A percentile compares a stretch with the other conserved stretches of the same genome.
phyloP scores from a whole-genome alignment of 2,888 invertebrate genomes.

The Mythimna ferrago region DNA sequence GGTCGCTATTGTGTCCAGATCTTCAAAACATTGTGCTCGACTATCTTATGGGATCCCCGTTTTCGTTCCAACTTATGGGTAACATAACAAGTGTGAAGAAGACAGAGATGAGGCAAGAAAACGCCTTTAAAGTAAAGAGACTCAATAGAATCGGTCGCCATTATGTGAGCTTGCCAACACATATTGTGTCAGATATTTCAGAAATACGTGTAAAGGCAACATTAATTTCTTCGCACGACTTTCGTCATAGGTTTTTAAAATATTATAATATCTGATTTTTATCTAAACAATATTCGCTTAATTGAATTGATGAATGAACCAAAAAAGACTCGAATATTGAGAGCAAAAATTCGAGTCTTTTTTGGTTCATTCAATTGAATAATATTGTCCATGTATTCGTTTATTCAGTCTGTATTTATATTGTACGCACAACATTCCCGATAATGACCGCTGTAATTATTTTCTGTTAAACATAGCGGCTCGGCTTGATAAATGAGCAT shows the following conservation, averaged over 20 bases:
- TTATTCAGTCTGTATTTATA: conserved; percentile 5
- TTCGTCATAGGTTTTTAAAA: conserved; percentile 8
- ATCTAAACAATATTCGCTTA: conserved; percentile 23
- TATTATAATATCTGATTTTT: conserved; percentile 10
- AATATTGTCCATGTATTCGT: neutral
- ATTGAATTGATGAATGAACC: neutral
- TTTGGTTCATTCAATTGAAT: conserved; percentile 20
- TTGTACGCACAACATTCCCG: conserved; percentile 8
- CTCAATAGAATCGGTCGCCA: conserved; percentile 39
- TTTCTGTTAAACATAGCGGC: conserved; percentile 9
- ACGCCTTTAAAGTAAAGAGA: conserved; percentile 36
- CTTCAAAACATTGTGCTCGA: conserved; percentile 49
- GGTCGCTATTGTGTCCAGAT: conserved; percentile 54
- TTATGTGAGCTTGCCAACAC: conserved; percentile 52
- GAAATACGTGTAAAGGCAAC: conserved; percentile 39
- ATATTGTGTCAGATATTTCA: conserved; percentile 51
- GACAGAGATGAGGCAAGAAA: conserved; percentile 36
- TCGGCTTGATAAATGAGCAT: conserved; percentile 21
- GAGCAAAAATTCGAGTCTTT: neutral
- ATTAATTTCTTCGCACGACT: conserved; percentile 16
- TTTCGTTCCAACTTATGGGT: conserved; percentile 32
- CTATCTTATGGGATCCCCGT: conserved; percentile 33
- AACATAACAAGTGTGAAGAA: conserved; percentile 40
- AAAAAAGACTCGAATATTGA: no score
- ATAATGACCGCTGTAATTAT: conserved; percentile 30